These are phyloP conservation scores for Strigamia maritima DNA, from an alignment of 2,888 invertebrate species.

Conservation along the genomic window DNA sequence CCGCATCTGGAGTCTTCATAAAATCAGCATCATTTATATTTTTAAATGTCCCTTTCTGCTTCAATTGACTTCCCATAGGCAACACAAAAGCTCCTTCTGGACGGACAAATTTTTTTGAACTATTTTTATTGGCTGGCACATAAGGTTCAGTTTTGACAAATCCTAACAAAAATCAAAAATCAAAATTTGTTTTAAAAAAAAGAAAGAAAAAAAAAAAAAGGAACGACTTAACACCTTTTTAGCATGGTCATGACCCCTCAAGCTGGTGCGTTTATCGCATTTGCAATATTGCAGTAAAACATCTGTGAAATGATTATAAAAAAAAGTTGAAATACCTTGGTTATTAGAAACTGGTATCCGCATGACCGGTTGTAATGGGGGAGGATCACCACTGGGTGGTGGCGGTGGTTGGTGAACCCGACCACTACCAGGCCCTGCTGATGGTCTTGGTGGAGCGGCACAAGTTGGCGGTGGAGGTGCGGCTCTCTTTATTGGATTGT, in stretches of 20 bases:
- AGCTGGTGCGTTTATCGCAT: too few relatives aligned
- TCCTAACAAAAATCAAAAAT: not conserved
- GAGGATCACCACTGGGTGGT: conserved; percentile 47
- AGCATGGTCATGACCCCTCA: too few relatives aligned
- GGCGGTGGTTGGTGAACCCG: conserved; percentile 45
- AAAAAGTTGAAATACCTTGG: conserved; percentile 47
- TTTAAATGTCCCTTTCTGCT: not conserved
- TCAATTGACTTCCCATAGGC: not conserved
- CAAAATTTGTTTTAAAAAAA: too few relatives aligned
- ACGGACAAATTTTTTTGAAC: not conserved
- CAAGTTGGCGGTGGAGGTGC: conserved; percentile 35
- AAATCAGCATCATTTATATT: conserved; percentile 46
- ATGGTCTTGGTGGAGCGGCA: conserved; percentile 42
- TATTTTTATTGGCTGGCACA: not conserved
- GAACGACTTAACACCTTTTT: too few relatives aligned
- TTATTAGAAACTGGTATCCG: conserved; percentile 43
- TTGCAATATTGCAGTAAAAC: too few relatives aligned
- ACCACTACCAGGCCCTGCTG: not conserved
- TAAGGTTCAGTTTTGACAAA: not conserved
- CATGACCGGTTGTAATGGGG: conserved; percentile 37
- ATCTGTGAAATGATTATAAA: too few relatives aligned
- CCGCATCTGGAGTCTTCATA: conserved; percentile 54
- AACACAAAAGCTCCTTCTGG: not conserved
- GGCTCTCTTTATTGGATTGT: not conserved
- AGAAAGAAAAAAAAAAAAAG: not conserved